Conservation (phyloP, 2,797 vertebrate species). For the Acestrorhynchus altus region DNA sequence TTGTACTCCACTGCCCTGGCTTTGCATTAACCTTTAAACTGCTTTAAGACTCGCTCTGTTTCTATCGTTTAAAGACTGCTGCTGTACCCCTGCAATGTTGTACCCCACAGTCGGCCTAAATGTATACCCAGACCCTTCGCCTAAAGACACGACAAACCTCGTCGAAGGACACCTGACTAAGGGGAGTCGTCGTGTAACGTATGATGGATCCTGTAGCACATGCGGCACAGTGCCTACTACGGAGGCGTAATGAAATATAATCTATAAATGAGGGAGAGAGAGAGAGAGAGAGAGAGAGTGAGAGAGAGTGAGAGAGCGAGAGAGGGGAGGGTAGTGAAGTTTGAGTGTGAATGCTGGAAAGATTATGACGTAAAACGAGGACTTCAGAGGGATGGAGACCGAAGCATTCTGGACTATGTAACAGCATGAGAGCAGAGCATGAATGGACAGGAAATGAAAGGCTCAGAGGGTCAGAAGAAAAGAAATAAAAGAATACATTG, state of each 20-base stretch:
- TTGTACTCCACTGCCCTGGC: conserved; percentile 7
- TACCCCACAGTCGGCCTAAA: neutral
- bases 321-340: neutral
- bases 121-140: neutral
- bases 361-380: conserved; percentile 1
- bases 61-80: conserved; percentile 19
- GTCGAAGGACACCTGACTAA: conserved; percentile 68
- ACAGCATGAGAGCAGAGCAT: conserved; percentile 17
- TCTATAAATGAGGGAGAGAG: conserved; percentile 29
- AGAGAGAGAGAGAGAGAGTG: conserved; percentile 20
- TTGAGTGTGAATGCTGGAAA: conserved; percentile 22
- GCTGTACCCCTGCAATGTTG: conserved; percentile 22
- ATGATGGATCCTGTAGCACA: conserved; percentile 69
- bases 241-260: conserved; percentile 63
- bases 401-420: conserved; percentile 35
- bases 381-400: neutral
- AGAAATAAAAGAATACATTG: conserved; percentile 30
- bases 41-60: neutral
- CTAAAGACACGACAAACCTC: conserved; percentile 49
- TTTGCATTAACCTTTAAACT: conserved; percentile 34
- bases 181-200: conserved; percentile 68
- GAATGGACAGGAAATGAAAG: conserved; percentile 26
- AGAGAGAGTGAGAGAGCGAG: conserved; percentile 1
- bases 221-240: conserved; percentile 57
- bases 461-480: conserved; percentile 28